These are phyloP conservation scores for Parnassius mnemosyne DNA, from an alignment of 2,888 invertebrate species.

Conservation along the genomic window DNA sequence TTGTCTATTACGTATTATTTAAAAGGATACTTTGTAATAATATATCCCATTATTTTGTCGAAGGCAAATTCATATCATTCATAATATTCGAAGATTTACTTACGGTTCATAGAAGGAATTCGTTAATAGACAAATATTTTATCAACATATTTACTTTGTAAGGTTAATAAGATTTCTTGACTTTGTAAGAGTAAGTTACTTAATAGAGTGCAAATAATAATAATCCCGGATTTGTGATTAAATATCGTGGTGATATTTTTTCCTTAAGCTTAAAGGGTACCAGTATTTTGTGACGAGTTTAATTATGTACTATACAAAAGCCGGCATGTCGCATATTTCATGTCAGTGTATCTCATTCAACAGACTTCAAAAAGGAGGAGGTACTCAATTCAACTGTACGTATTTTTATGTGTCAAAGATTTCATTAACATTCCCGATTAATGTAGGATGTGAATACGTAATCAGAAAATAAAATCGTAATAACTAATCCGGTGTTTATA, in stretches of 20 bases:
- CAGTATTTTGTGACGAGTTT: too few relatives aligned
- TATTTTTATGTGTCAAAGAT: too few relatives aligned
- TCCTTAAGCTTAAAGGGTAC: not conserved
- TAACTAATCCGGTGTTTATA: constrained; percentile 21
- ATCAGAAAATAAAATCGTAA: constrained; percentile 28
- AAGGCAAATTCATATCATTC: too few relatives aligned
- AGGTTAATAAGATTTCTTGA: not conserved
- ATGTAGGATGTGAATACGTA: constrained; percentile 20
- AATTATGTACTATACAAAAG: too few relatives aligned
- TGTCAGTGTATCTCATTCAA: too few relatives aligned
- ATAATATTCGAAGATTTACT: not conserved
- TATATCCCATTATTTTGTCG: too few relatives aligned
- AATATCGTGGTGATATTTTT: not conserved
- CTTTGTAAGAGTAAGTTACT: not conserved
- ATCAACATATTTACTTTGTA: not conserved
- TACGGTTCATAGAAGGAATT: not conserved
- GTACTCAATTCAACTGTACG: too few relatives aligned
- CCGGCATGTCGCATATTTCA: too few relatives aligned
- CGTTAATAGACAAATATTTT: not conserved
- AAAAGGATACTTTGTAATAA: too few relatives aligned
- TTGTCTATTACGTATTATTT: too few relatives aligned
- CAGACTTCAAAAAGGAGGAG: too few relatives aligned
- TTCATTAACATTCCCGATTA: too few relatives aligned
- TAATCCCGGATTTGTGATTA: not conserved
- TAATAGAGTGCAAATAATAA: not conserved